Percentiles rank a stretch among this genome's conserved stretches.
phyloP scores from a whole-genome alignment of 53 echinoderm and acorn worm genomes.

The Arbacia lixula region DNA sequence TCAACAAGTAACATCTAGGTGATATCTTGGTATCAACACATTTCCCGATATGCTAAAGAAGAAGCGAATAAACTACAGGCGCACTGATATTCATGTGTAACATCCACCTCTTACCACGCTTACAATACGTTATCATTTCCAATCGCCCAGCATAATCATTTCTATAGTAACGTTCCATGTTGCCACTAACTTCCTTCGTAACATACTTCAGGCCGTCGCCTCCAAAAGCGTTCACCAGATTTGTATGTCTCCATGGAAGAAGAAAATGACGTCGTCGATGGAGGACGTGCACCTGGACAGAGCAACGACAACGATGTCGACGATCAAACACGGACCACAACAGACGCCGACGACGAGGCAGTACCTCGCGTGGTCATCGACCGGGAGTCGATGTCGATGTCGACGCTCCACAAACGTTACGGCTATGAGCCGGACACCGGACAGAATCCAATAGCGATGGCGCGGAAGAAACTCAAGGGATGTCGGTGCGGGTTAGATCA shows the following conservation, averaged over 20 bases:
- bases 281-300: background rate
- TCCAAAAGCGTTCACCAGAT: background rate
- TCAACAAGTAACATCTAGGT: no score
- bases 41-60: no score
- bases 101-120: no score
- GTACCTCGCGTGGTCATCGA: constrained; percentile 12
- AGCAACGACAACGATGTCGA: background rate
- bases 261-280: background rate
- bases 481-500: constrained; percentile 8
- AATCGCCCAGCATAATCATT: no score
- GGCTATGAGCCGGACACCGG: background rate
- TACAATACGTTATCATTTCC: no score
- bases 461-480: background rate
- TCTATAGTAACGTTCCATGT: no score
- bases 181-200: no score
- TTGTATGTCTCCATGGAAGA: constrained; percentile 27
- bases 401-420: constrained; percentile 8
- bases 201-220: constrained; percentile 9
- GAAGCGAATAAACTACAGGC: no score
- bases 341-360: background rate
- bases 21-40: no score
- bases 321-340: background rate
- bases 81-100: no score
- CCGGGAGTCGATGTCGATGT: background rate
- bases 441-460: background rate